phyloP scores from a whole-genome alignment of 2,113 vertebrate genomes.

The Carassius carassius region DNA sequence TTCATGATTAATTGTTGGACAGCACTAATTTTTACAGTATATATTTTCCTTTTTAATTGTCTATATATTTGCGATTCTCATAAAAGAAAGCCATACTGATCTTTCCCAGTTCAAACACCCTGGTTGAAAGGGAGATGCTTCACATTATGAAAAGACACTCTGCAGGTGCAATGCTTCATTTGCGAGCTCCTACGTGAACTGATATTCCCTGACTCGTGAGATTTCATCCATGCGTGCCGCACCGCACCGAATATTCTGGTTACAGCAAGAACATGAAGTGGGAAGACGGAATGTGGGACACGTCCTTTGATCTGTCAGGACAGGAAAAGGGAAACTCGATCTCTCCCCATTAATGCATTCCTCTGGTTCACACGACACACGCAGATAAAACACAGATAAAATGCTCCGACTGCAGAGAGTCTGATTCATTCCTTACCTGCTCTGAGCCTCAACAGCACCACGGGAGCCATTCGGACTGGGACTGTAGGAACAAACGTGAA shows the following conservation, averaged over 20 bases:
- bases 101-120: not conserved
- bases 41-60: too few species aligned
- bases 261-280: slow-evolving; percentile 36
- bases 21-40: too few species aligned
- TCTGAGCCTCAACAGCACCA: slow-evolving; percentile 69
- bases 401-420: not conserved
- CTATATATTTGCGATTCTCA: not conserved
- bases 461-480: slow-evolving; percentile 76
- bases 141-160: not conserved
- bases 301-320: slow-evolving; percentile 70
- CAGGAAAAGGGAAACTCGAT: slow-evolving; percentile 66
- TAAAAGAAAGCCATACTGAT: not conserved
- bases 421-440: slow-evolving; percentile 67
- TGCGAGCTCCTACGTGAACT: not conserved
- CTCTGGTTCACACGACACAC: slow-evolving; percentile 30
- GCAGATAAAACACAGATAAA: not conserved
- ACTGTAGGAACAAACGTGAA: slow-evolving; percentile 55
- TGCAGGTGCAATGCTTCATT: slow-evolving; percentile 6
- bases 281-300: slow-evolving; percentile 61
- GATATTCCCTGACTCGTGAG: not conserved
- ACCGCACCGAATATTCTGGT: not conserved
- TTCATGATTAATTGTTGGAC: too few species aligned
- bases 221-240: not conserved
- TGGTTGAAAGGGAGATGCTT: not conserved
- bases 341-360: slow-evolving; percentile 60